A percentile compares a stretch with the other conserved stretches of the same genome.
Conservation (phyloP, 2,797 vertebrate species). For the Phaenicophaeus curvirostris region DNA sequence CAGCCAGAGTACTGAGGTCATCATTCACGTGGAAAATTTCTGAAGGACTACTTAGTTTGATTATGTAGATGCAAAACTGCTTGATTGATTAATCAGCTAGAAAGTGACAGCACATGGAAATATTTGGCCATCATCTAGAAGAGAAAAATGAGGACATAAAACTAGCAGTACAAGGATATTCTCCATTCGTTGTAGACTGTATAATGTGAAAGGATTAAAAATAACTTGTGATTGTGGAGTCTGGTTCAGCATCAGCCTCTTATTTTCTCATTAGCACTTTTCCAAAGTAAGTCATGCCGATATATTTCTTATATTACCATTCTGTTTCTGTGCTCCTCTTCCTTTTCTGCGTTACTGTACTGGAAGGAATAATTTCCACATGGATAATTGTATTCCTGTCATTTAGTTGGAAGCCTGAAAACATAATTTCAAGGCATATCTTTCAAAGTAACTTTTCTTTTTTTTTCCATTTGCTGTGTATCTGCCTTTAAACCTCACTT, state of each 20-base stretch:
- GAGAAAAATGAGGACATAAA: not conserved
- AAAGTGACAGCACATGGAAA: not conserved
- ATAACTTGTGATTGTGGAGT: not conserved
- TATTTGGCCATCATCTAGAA: not conserved
- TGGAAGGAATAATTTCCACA: not conserved
- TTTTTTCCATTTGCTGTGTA: not conserved
- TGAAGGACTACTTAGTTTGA: not conserved
- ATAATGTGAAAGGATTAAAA: not conserved
- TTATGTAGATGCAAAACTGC: not conserved
- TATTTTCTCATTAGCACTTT: not conserved
- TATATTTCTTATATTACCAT: not conserved
- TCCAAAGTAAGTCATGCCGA: not conserved
- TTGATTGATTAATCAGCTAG: not conserved
- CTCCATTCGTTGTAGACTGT: not conserved
- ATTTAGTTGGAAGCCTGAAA: not conserved
- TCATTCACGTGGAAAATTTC: not conserved
- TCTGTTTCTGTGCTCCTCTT: not conserved
- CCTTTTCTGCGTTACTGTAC: not conserved
- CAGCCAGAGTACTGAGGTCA: not conserved
- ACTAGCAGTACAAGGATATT: not conserved
- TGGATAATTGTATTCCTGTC: not conserved
- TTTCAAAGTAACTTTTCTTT: rapidly evolving
- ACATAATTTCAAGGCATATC: not conserved
- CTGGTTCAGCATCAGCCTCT: not conserved
- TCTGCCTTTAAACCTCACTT: not conserved